phyloP scores from a whole-genome alignment of 1,140 invertebrate species.

The Elymnias hypermnestra region DNA sequence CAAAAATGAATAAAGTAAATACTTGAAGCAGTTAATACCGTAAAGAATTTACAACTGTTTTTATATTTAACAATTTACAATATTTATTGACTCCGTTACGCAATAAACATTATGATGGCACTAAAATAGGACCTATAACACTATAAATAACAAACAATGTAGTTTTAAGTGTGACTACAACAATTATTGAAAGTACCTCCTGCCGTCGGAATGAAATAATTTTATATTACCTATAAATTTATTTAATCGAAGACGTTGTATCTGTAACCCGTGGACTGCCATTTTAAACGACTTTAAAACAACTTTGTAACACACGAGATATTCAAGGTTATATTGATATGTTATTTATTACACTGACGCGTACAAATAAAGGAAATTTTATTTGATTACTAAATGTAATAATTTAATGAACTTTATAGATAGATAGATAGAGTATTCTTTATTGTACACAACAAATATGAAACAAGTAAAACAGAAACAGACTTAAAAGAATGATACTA shows the following conservation, averaged over 20 bases:
- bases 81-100: slow-evolving; percentile 4
- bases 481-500: too few relatives aligned
- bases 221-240: slow-evolving; percentile 65
- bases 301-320: slow-evolving; percentile 11
- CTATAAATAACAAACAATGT: slow-evolving; percentile 41
- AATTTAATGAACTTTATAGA: too few relatives aligned
- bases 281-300: slow-evolving; percentile 18
- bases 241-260: slow-evolving; percentile 38
- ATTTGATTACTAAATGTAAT: too few relatives aligned
- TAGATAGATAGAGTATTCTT: too few relatives aligned
- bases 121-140: slow-evolving; percentile 4
- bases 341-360: too few relatives aligned
- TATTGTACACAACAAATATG: too few relatives aligned
- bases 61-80: too few relatives aligned
- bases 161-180: slow-evolving; percentile 48
- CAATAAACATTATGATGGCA: not conserved
- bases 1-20: too few relatives aligned
- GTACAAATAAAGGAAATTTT: too few relatives aligned
- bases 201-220: slow-evolving; percentile 47
- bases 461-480: too few relatives aligned
- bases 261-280: slow-evolving; percentile 9
- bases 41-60: too few relatives aligned
- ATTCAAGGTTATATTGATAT: slow-evolving; percentile 10
- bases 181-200: slow-evolving; percentile 56
- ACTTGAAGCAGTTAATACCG: too few relatives aligned